A percentile compares a stretch with the other conserved stretches of the same genome.
Evolutionary conservation across 2,797 vertebrate genomes (phyloP).

Genomic region (Nyctibius grandis): DNA sequence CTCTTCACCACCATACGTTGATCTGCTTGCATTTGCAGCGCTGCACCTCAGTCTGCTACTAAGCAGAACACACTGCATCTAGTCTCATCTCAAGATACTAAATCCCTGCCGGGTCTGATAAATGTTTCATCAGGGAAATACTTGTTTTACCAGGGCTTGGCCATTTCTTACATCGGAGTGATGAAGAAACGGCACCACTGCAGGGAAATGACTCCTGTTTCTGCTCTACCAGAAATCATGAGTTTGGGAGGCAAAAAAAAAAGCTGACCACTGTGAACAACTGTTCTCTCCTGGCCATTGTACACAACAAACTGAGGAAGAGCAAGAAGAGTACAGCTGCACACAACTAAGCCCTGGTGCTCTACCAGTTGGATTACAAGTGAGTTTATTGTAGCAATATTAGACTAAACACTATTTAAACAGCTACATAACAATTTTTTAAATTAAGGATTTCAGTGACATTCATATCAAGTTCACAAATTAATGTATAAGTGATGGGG

Average conservation of each 20-base stretch:
- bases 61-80: not conserved
- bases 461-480: not conserved
- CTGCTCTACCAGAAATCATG: not conserved
- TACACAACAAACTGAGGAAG: not conserved
- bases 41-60: not conserved
- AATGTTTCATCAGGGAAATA: not conserved
- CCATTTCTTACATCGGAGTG: not conserved
- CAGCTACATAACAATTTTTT: not conserved
- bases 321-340: not conserved
- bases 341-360: not conserved
- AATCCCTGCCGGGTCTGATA: not conserved
- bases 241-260: not conserved
- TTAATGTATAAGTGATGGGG: not conserved
- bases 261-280: not conserved
- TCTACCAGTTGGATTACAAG: not conserved
- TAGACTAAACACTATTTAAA: not conserved
- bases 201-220: not conserved
- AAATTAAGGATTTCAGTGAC: not conserved
- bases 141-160: not conserved
- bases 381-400: not conserved
- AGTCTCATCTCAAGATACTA: not conserved
- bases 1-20: not conserved
- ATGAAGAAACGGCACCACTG: not conserved
- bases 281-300: not conserved
- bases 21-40: not conserved